Conservation (phyloP, 2,888 invertebrate genomes). For the Nasonovia ribisnigri region DNA sequence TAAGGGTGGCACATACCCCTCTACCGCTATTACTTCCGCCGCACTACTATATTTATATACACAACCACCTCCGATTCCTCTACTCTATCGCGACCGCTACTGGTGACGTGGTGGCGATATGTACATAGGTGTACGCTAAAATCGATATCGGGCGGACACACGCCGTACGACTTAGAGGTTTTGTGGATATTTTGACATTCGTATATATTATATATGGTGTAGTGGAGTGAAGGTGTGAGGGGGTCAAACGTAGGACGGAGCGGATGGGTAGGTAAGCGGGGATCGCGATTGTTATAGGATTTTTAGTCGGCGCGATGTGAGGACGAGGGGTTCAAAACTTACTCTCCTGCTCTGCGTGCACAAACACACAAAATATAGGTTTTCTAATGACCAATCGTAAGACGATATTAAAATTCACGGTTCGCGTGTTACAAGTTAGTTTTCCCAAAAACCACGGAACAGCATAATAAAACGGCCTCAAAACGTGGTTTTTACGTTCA, state of each 20-base stretch:
- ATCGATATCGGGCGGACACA: constrained; percentile 55
- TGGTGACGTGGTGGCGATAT: constrained; percentile 34
- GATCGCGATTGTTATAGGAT: background rate
- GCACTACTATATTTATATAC: background rate
- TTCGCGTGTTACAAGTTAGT: constrained; percentile 43
- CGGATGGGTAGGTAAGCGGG: background rate
- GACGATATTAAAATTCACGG: constrained; percentile 44
- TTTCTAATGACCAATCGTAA: constrained; percentile 28
- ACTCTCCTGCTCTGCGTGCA: constrained; percentile 23
- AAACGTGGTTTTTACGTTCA: constrained; percentile 16
- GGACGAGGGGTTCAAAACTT: background rate
- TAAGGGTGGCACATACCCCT: constrained; percentile 49
- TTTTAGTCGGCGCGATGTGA: background rate
- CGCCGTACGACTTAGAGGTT: constrained; percentile 15
- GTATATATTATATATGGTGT: background rate
- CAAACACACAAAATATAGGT: constrained; percentile 4
- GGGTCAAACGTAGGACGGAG: background rate
- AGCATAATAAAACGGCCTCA: constrained; percentile 13
- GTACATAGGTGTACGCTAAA: constrained; percentile 27
- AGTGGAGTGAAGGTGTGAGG: background rate
- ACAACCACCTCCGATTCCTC: background rate
- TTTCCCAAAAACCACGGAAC: background rate
- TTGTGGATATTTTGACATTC: constrained; percentile 32
- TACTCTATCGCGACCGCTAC: background rate
- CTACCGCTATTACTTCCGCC: background rate